Evolutionary conservation across 2,797 vertebrate genomes (phyloP).

Genomic region (Lagodon rhomboides): DNA sequence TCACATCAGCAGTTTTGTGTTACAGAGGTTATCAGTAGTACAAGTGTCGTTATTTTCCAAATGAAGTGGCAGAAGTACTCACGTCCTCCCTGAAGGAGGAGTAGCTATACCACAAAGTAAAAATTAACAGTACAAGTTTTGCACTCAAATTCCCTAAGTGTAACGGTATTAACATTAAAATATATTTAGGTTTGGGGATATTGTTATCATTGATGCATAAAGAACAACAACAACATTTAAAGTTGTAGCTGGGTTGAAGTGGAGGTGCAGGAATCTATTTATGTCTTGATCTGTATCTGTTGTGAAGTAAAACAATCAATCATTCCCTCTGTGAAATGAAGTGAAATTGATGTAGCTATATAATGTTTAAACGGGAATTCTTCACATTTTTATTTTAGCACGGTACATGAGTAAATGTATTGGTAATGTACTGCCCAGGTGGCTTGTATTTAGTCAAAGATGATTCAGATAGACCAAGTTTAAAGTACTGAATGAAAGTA

Average conservation of each 20-base stretch:
- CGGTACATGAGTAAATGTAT: background rate
- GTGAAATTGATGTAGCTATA: too few relatives aligned
- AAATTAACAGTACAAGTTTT: background rate
- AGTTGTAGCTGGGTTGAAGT: background rate
- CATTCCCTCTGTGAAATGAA: too few relatives aligned
- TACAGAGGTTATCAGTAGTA: background rate
- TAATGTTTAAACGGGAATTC: background rate
- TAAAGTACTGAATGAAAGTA: background rate
- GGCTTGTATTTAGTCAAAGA: background rate
- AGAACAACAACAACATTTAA: background rate
- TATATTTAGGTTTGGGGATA: background rate
- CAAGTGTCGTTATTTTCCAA: background rate
- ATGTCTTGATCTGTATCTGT: background rate
- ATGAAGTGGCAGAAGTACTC: background rate
- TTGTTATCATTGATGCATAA: background rate
- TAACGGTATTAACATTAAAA: background rate
- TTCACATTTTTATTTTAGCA: background rate
- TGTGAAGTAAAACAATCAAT: background rate
- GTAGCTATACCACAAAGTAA: background rate
- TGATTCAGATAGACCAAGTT: background rate
- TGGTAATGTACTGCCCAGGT: background rate
- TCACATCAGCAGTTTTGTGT: background rate
- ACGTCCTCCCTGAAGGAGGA: background rate
- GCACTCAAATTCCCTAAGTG: background rate
- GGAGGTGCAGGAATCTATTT: background rate